phyloP scores from a whole-genome alignment of 2,113 vertebrate genomes.

The Prochilodus magdalenae region DNA sequence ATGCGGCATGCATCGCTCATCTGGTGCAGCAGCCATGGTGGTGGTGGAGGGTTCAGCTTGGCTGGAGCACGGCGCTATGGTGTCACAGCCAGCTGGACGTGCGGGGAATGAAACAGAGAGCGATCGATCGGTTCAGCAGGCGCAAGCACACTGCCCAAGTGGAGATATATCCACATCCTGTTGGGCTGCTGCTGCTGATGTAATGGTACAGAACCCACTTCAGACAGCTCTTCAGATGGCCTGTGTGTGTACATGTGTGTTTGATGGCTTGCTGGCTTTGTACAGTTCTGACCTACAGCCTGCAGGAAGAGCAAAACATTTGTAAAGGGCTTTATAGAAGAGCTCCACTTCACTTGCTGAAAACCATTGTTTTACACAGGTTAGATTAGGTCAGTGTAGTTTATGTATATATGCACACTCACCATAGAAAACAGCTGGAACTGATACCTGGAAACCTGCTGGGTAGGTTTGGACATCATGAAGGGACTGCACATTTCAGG shows the following conservation, averaged over 20 bases:
- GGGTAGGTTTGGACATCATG: too few species aligned
- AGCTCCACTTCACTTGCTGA: too few species aligned
- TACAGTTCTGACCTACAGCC: neutral
- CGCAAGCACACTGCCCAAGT: constrained; percentile 5
- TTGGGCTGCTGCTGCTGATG: constrained; percentile 30
- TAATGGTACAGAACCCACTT: constrained; percentile 21
- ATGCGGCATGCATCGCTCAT: neutral
- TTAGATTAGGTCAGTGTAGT: too few species aligned
- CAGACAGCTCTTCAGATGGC: neutral
- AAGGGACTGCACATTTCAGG: too few species aligned
- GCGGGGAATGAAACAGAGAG: constrained; percentile 27
- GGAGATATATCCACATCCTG: constrained; percentile 31
- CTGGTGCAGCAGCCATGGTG: neutral
- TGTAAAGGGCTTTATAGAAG: neutral
- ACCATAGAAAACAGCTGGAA: too few species aligned
- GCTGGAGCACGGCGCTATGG: constrained; percentile 27
- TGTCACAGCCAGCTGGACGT: constrained; percentile 49
- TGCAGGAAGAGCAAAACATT: neutral
- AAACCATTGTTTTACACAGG: too few species aligned
- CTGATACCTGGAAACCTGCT: too few species aligned
- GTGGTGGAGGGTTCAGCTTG: constrained; percentile 25
- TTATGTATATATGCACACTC: too few species aligned
- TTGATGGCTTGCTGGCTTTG: constrained; percentile 1
- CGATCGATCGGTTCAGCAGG: constrained; percentile 39
- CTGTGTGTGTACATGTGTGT: constrained; percentile 26